A percentile compares a stretch with the other conserved stretches of the same genome.
phyloP scores from a whole-genome alignment of 2,113 vertebrate genomes.

The Nannobrachium achirus region DNA sequence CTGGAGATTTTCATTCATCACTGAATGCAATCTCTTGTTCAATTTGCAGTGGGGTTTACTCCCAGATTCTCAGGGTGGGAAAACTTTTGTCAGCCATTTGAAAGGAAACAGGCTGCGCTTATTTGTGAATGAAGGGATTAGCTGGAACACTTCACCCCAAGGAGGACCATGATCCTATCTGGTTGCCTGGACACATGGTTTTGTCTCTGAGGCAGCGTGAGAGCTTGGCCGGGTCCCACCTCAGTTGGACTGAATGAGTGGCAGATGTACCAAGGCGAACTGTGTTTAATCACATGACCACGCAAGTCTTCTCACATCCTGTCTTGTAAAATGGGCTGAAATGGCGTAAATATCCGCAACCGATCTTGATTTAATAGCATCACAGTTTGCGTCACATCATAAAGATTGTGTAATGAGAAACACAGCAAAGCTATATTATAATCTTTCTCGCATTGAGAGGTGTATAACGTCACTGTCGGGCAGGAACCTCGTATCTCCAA shows the following conservation, averaged over 20 bases:
- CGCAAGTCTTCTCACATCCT: constrained; percentile 10
- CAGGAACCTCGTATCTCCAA: too few relatives aligned
- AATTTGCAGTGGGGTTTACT: constrained; percentile 81
- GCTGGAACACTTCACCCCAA: constrained; percentile 87
- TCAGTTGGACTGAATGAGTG: constrained; percentile 60
- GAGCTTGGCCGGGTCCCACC: constrained; percentile 64
- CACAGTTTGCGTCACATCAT: constrained; percentile 33
- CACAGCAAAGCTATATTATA: constrained; percentile 39
- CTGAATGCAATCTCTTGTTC: constrained; percentile 66
- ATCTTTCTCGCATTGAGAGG: constrained; percentile 25
- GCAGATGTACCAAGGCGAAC: constrained; percentile 58
- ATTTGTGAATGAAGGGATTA: constrained; percentile 92
- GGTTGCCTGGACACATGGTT: constrained; percentile 85
- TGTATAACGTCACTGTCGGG: too few relatives aligned
- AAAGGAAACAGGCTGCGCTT: constrained; percentile 84
- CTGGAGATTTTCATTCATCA: constrained; percentile 62
- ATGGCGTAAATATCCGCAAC: constrained; percentile 33
- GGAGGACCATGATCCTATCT: constrained; percentile 90
- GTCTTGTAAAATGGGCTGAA: constrained; percentile 30
- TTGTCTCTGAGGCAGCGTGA: constrained; percentile 74
- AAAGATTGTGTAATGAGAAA: constrained; percentile 9
- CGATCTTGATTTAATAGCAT: constrained; percentile 27
- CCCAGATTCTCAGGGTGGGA: constrained; percentile 79
- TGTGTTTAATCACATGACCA: constrained; percentile 61
- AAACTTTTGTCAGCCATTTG: constrained; percentile 81